These are phyloP conservation scores for Hippolais icterina DNA, from an alignment of 2,113 vertebrate genomes.

Conservation along the genomic window DNA sequence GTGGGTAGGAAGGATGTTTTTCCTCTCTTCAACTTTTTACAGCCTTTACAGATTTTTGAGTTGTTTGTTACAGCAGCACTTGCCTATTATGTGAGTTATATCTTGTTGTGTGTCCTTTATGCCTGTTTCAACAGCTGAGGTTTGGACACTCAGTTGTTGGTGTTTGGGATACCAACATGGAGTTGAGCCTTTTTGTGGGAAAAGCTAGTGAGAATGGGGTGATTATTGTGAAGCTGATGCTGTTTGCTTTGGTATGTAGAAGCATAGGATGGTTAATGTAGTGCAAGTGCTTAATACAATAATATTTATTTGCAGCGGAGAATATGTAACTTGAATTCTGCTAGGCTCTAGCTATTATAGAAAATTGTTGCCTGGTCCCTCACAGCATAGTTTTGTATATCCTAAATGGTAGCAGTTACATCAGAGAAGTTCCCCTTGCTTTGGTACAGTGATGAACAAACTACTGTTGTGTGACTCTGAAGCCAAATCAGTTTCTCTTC, in stretches of 20 bases:
- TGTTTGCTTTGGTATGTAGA: background rate
- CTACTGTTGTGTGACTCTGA: background rate
- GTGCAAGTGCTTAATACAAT: background rate
- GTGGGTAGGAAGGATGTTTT: background rate
- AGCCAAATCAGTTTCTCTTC: background rate
- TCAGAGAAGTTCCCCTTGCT: background rate
- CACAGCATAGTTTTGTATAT: background rate
- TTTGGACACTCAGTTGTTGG: background rate
- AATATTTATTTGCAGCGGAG: background rate
- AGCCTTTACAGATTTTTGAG: background rate
- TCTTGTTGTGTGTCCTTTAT: background rate
- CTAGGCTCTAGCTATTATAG: background rate
- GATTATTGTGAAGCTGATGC: background rate
- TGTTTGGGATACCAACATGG: background rate
- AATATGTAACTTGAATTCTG: background rate
- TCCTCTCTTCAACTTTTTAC: background rate
- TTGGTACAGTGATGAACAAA: background rate
- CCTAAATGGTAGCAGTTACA: background rate
- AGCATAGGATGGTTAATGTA: background rate
- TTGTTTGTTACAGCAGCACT: background rate
- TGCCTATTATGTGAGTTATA: background rate
- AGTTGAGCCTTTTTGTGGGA: background rate
- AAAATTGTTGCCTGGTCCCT: background rate
- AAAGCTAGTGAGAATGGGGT: background rate
- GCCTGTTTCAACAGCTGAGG: rapidly evolving